Percentiles rank a stretch among this genome's conserved stretches.
These are phyloP conservation scores for Drosophila kanapiae DNA, from an alignment of 1,140 invertebrate species.

Conservation along the genomic window DNA sequence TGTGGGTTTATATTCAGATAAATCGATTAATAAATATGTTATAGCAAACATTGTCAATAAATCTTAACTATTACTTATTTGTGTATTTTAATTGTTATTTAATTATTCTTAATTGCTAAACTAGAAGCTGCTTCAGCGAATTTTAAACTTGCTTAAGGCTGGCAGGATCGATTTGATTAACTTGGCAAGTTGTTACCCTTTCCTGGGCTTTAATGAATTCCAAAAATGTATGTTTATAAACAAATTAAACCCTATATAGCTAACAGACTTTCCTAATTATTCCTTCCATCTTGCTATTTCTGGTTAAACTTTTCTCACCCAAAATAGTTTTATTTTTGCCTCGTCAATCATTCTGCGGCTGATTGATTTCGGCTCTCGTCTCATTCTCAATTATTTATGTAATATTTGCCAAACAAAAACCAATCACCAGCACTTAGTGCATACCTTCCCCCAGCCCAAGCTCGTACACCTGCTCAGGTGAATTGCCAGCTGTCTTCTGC, in stretches of 20 bases:
- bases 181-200: background rate
- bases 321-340: background rate
- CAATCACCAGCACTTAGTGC: conserved; percentile 54
- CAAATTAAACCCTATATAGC: background rate
- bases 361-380: conserved; percentile 17
- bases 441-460: background rate
- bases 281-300: background rate
- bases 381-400: conserved; percentile 39
- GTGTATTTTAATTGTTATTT: background rate
- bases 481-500: conserved; percentile 55
- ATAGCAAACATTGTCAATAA: background rate
- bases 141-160: background rate
- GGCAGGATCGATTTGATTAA: background rate
- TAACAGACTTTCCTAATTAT: background rate
- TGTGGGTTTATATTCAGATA: background rate
- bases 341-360: conserved; percentile 3
- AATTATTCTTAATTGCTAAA: background rate
- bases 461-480: conserved; percentile 28
- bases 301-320: background rate
- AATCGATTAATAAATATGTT: background rate
- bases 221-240: background rate
- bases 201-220: background rate
- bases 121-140: background rate
- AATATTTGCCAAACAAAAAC: conserved; percentile 49
- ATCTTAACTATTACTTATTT: background rate